A percentile compares a stretch with the other conserved stretches of the same genome.
Evolutionary conservation across 2,888 invertebrate genomes (phyloP).

Genomic region (Myathropa florea): DNA sequence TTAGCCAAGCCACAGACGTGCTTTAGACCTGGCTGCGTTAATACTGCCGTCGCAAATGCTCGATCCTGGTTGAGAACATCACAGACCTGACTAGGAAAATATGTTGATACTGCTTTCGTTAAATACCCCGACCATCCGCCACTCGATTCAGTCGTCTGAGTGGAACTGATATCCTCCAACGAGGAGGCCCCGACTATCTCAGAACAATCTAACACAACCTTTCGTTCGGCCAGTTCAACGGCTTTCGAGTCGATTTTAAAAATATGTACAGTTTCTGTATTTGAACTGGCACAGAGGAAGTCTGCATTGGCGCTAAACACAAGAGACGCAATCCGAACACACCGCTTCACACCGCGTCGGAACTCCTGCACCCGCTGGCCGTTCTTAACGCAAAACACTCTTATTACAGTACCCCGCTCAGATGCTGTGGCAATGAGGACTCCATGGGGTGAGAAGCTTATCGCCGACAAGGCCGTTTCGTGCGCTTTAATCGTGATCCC

Average conservation of each 20-base stretch:
- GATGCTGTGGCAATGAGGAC: slow-evolving; percentile 79
- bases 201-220: slow-evolving; percentile 62
- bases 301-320: slow-evolving; percentile 78
- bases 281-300: slow-evolving; percentile 79
- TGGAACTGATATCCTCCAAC: slow-evolving; percentile 49
- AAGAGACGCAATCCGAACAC: slow-evolving; percentile 79
- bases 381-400: slow-evolving; percentile 80
- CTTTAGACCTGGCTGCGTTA: slow-evolving; percentile 78
- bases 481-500: slow-evolving; percentile 79
- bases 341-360: slow-evolving; percentile 79
- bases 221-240: slow-evolving; percentile 77
- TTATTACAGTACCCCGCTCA: slow-evolving; percentile 80
- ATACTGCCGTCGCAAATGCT: slow-evolving; percentile 79
- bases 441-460: slow-evolving; percentile 79
- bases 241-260: slow-evolving; percentile 78
- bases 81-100: slow-evolving; percentile 79
- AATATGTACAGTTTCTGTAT: slow-evolving; percentile 80
- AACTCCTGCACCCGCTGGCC: slow-evolving; percentile 80
- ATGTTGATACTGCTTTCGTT: slow-evolving; percentile 79
- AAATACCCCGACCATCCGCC: slow-evolving; percentile 78
- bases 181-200: slow-evolving; percentile 53
- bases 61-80: slow-evolving; percentile 80
- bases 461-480: slow-evolving; percentile 78
- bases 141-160: slow-evolving; percentile 26
- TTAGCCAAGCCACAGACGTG: slow-evolving; percentile 79